These are phyloP conservation scores for Urosaurus nigricauda DNA, from an alignment of 2,797 vertebrate species.

Conservation along the genomic window DNA sequence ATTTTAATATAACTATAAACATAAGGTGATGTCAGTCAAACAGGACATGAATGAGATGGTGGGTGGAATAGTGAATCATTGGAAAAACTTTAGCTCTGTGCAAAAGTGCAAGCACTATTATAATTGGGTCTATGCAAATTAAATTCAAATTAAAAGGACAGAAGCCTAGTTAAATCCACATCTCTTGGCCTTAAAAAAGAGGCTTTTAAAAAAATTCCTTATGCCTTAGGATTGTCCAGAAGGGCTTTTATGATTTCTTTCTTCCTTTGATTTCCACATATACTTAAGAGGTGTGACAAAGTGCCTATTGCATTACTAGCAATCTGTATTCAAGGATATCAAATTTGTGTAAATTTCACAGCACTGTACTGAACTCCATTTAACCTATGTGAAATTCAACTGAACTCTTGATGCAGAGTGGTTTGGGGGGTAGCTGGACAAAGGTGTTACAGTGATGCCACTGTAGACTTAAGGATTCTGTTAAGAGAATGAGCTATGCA, in stretches of 20 bases:
- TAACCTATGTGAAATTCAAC: constrained; percentile 77
- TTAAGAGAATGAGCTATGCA: constrained; percentile 11
- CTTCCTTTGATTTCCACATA: constrained; percentile 67
- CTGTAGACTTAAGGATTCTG: constrained; percentile 49
- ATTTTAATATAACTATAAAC: background rate
- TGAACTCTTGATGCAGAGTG: constrained; percentile 67
- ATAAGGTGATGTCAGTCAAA: background rate
- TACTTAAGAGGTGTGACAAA: constrained; percentile 73
- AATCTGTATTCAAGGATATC: constrained; percentile 76
- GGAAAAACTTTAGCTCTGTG: background rate
- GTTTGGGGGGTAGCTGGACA: constrained; percentile 55
- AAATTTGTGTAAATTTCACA: constrained; percentile 76
- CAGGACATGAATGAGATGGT: too few relatives aligned
- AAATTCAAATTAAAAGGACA: background rate
- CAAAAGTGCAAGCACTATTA: background rate
- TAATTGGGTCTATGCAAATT: constrained; percentile 15
- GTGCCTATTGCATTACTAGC: constrained; percentile 72
- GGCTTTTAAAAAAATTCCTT: constrained; percentile 54
- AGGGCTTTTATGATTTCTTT: constrained; percentile 47
- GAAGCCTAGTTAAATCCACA: background rate
- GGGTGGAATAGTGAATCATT: background rate
- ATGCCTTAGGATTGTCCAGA: constrained; percentile 54
- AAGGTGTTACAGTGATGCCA: constrained; percentile 55
- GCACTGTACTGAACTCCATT: constrained; percentile 74
- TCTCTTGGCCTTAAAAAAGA: constrained; percentile 10